Evolutionary conservation across 2,888 invertebrate species (phyloP).

Genomic region (Erpobdella octoculata): DNA sequence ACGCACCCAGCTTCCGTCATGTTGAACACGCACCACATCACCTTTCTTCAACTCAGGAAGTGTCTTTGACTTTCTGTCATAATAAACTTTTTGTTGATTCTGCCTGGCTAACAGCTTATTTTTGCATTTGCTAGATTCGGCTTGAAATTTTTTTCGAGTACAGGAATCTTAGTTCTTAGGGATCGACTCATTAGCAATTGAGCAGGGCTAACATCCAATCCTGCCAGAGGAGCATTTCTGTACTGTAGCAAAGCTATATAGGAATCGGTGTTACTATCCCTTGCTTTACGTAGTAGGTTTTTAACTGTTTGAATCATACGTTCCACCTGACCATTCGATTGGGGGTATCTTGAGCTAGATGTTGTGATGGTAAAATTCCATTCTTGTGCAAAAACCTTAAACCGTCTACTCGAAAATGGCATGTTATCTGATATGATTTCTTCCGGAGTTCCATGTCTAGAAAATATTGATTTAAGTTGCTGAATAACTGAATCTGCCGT

Average conservation of each 20-base stretch:
- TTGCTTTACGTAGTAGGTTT: slow-evolving; percentile 29
- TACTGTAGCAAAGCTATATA: slow-evolving; percentile 35
- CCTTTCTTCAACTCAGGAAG: too few species aligned
- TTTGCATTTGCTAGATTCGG: too few species aligned
- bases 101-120: too few species aligned
- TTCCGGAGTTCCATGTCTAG: slow-evolving; percentile 36
- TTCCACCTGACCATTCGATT: neutral
- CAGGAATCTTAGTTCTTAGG: slow-evolving; percentile 32
- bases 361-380: slow-evolving; percentile 29
- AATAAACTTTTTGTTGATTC: too few species aligned
- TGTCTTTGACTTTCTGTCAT: too few species aligned
- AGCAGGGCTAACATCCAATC: slow-evolving; percentile 33
- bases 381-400: slow-evolving; percentile 30
- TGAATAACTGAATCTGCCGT: slow-evolving; percentile 28
- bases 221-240: slow-evolving; percentile 36
- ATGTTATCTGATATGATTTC: slow-evolving; percentile 35
- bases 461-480: slow-evolving; percentile 33
- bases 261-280: slow-evolving; percentile 31
- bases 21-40: too few species aligned
- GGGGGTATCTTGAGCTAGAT: slow-evolving; percentile 30
- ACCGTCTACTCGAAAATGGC: slow-evolving; percentile 33
- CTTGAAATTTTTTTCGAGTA: neutral
- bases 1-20: too few species aligned
- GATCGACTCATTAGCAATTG: slow-evolving; percentile 35
- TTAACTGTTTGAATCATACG: neutral